Evolutionary conservation across 2,113 vertebrate genomes (phyloP), one percentile per base, ranked within the genome.

Genomic region (Cathartes aura): DNA sequence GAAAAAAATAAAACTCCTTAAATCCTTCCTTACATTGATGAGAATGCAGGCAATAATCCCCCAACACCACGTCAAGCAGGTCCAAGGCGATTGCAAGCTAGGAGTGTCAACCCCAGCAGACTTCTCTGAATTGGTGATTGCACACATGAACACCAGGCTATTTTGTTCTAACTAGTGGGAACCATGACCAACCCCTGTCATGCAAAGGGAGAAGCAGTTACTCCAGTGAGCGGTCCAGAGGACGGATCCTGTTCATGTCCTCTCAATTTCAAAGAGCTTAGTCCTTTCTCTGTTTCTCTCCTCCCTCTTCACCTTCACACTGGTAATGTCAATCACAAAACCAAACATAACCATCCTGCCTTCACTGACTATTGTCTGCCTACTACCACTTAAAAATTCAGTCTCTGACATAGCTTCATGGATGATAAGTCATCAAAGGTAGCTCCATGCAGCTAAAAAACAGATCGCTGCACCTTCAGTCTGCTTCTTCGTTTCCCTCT

Each of bases 1-100:
- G 87, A 56, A 94, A 84, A 75, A 89, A 93, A 63, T 6, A 7
- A 59, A 92, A 87, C 72, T 82, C 63, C 68, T 93, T 87, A 96
- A 91, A 94, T 93, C 81, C 81, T 92, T 87, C 93, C 73, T 84
- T 87, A 59, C 26, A 34, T 3, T 56, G 76, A 82, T 47, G 73
- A 74, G 72, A 82, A 78, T 1, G 8, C 52, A 71, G 47, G 52
- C 58, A 93, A 36, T 53, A 83, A 70, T 34, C 34, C 56, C 75
- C 42, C 68, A 34, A 17, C 1, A 4, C 30, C 67, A 64, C 12
- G 2, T 8, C 27, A 73, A 2, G 5, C 58, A 60, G 50, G 90
- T 66, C 36, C 8, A 9, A 42, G 82, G 36, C 0, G 0, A 90
- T 38, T 14, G 13, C 80, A 71, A n/a, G 34, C 40, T 34, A 48